Conservation (phyloP, 2,113 vertebrate genomes). For the Scytalopus superciliaris region DNA sequence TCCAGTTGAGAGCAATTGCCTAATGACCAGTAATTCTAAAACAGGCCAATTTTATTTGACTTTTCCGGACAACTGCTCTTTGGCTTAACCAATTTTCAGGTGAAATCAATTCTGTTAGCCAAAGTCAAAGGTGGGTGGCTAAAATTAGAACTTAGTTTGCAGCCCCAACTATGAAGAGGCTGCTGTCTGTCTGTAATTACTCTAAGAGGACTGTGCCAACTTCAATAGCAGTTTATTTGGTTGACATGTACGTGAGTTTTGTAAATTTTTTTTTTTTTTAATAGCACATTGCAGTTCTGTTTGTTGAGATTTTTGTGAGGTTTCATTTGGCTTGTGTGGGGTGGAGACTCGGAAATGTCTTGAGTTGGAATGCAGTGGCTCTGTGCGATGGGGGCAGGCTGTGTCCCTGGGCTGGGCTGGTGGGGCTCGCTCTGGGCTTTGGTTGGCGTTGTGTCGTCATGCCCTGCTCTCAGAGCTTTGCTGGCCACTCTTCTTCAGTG, state of each 20-base stretch:
- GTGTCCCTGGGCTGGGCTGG: background rate
- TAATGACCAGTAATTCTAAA: background rate
- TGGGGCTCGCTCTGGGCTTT: accelerated
- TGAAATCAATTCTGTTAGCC: constrained; percentile 21
- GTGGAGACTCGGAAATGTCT: background rate
- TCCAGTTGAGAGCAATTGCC: background rate
- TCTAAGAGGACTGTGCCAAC: background rate
- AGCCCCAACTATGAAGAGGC: background rate
- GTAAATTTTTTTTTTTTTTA: background rate
- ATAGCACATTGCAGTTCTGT: background rate
- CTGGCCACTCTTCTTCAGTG: background rate
- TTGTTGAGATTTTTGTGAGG: background rate
- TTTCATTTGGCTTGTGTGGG: background rate
- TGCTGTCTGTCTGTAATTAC: background rate
- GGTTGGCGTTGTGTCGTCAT: background rate
- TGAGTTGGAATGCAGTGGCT: background rate
- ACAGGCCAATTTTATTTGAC: constrained; percentile 1
- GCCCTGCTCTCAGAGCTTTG: background rate
- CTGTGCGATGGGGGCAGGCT: background rate
- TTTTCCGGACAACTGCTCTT: background rate
- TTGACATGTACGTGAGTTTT: background rate
- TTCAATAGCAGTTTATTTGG: constrained; percentile 12
- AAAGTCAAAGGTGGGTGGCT: background rate
- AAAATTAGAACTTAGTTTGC: constrained; percentile 16
- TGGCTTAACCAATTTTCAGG: constrained; percentile 28